phyloP scores from a whole-genome alignment of 2,797 vertebrate genomes.

The Tauraco hartlaubi region DNA sequence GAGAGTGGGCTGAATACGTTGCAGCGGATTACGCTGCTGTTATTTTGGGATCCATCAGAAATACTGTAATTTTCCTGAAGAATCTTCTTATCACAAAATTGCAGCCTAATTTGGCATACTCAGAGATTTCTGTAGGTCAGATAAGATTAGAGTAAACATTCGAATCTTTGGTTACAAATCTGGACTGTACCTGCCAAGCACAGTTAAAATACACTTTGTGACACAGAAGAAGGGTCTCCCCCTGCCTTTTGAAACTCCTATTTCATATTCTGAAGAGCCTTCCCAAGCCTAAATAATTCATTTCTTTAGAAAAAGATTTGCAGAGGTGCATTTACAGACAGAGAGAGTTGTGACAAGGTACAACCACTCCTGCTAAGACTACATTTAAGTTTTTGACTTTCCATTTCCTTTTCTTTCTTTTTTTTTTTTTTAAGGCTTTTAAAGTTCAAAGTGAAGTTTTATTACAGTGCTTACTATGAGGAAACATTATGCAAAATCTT shows the following conservation, averaged over 20 bases:
- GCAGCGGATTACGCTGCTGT: not conserved
- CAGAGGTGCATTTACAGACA: not conserved
- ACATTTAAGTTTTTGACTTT: not conserved
- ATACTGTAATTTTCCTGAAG: slow-evolving; percentile 43
- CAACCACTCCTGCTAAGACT: not conserved
- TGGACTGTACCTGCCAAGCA: not conserved
- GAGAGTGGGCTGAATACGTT: slow-evolving; percentile 37
- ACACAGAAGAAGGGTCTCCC: not conserved
- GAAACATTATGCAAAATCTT: not conserved
- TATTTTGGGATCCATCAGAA: slow-evolving; percentile 59
- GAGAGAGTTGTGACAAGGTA: not conserved
- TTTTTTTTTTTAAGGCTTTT: not conserved
- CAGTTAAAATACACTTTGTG: not conserved
- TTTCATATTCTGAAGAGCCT: not conserved
- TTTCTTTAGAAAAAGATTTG: slow-evolving; percentile 1
- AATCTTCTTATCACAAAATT: slow-evolving; percentile 25
- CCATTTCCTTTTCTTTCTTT: not conserved
- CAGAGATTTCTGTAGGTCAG: slow-evolving; percentile 17
- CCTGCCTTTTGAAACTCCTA: not conserved
- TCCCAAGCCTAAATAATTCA: not conserved
- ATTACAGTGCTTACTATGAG: not conserved
- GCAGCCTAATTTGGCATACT: slow-evolving; percentile 30
- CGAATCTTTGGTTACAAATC: not conserved
- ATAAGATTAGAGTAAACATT: slow-evolving; percentile 23
- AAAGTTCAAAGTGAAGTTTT: not conserved